Conservation (phyloP, 2,797 vertebrate genomes). For the Lagothrix lagotricha region DNA sequence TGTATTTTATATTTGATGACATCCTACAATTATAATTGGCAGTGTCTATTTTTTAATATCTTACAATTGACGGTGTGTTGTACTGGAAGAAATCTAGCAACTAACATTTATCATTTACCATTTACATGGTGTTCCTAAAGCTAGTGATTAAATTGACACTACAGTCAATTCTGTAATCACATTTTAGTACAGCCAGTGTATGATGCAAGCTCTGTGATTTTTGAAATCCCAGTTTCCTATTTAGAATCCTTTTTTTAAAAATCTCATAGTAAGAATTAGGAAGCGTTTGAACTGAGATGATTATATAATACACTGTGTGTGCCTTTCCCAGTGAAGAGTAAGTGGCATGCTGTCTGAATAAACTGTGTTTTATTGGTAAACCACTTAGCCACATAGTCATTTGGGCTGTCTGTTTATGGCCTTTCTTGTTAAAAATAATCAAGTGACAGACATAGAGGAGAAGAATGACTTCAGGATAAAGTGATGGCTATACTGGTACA, state of each 20-base stretch:
- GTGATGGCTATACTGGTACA: not conserved
- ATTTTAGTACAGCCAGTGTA: constrained; percentile 37
- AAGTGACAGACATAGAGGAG: constrained; percentile 38
- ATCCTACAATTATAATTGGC: not conserved
- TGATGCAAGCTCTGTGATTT: constrained; percentile 64
- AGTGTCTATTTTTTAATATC: not conserved
- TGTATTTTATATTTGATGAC: not conserved
- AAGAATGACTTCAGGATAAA: not conserved
- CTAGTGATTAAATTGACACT: constrained; percentile 27
- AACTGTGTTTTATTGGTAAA: constrained; percentile 66
- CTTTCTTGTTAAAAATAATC: constrained; percentile 62
- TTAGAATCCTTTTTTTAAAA: constrained; percentile 67
- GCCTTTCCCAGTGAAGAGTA: constrained; percentile 48
- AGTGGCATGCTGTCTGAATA: constrained; percentile 41
- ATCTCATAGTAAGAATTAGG: constrained; percentile 60
- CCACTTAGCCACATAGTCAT: constrained; percentile 59
- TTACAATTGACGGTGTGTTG: not conserved
- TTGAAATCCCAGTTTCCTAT: constrained; percentile 61
- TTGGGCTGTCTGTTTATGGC: constrained; percentile 57
- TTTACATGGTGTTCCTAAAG: not conserved
- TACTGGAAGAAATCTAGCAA: not conserved
- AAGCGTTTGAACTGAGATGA: constrained; percentile 66
- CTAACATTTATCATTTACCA: not conserved
- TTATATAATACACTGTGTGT: constrained; percentile 54
- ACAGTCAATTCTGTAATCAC: constrained; percentile 45